Conservation (phyloP, 2,113 vertebrate genomes). For the Gymnorhina tibicen region DNA sequence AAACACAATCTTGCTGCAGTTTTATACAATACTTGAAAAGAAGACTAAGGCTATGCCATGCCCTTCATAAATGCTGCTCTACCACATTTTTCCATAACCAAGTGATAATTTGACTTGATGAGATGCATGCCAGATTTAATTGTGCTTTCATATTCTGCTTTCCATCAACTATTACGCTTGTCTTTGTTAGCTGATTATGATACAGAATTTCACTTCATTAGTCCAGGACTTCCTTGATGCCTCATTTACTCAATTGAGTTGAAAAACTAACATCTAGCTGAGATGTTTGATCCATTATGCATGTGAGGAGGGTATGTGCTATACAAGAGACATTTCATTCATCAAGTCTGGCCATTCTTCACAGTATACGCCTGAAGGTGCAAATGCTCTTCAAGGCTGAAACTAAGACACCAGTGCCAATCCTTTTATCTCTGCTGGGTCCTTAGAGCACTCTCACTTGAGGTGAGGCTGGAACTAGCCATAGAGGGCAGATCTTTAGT, state of each 20-base stretch:
- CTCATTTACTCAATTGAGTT: conserved; percentile 8
- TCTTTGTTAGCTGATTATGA: background rate
- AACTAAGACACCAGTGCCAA: background rate
- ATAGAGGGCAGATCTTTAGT: background rate
- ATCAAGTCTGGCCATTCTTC: background rate
- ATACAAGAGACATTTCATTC: background rate
- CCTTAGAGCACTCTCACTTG: background rate
- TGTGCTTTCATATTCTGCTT: conserved; percentile 11
- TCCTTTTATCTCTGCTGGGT: background rate
- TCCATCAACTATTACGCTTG: background rate
- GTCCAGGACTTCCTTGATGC: conserved; percentile 1
- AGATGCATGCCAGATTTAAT: conserved; percentile 32
- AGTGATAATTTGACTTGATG: conserved; percentile 26
- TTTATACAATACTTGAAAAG: conserved; percentile 36
- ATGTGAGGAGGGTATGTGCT: background rate
- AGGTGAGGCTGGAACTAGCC: background rate
- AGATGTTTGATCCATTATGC: background rate
- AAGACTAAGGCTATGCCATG: background rate
- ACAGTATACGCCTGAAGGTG: background rate
- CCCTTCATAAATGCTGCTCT: conserved; percentile 1
- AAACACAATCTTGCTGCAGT: conserved; percentile 36
- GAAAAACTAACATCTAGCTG: background rate
- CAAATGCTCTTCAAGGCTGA: background rate
- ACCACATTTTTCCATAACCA: conserved; percentile 4
- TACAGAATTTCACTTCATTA: conserved; percentile 18